Conservation (phyloP, 2,888 invertebrate genomes). For the Agrotis segetum region DNA sequence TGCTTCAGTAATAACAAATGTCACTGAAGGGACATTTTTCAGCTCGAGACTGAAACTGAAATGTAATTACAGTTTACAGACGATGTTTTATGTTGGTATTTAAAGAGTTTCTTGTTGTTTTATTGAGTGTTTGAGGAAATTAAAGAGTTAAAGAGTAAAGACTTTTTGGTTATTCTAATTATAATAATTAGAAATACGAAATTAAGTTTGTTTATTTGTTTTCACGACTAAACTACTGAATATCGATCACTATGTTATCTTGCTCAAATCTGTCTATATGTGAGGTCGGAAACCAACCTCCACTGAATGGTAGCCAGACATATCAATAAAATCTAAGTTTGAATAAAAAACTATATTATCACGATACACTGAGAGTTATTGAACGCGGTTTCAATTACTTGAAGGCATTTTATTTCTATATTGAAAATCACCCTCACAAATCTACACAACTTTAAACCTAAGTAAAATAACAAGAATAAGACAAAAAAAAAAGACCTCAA, state of each 20-base stretch:
- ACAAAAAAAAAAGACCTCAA: background rate
- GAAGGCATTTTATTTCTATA: background rate
- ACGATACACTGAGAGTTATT: background rate
- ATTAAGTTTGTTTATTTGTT: no score
- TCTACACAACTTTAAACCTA: background rate
- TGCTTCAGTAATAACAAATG: slow-evolving; percentile 72
- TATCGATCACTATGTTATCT: no score
- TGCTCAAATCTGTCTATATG: no score
- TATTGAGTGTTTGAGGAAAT: slow-evolving; percentile 22
- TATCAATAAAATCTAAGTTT: no score
- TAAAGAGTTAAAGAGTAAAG: background rate
- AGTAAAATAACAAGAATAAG: background rate
- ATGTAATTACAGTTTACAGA: slow-evolving; percentile 60
- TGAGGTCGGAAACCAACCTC: no score
- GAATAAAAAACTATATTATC: no score
- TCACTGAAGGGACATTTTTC: slow-evolving; percentile 70
- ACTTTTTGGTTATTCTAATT: background rate
- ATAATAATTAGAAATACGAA: no score
- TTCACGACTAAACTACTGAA: no score
- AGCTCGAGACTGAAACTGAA: slow-evolving; percentile 64
- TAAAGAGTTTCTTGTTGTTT: slow-evolving; percentile 21
- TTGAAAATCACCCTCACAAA: background rate
- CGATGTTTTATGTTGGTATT: slow-evolving; percentile 37
- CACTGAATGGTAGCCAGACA: no score
- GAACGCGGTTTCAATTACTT: background rate